These are phyloP conservation scores for Peucedramus taeniatus DNA, from an alignment of 2,113 vertebrate species.

Conservation along the genomic window DNA sequence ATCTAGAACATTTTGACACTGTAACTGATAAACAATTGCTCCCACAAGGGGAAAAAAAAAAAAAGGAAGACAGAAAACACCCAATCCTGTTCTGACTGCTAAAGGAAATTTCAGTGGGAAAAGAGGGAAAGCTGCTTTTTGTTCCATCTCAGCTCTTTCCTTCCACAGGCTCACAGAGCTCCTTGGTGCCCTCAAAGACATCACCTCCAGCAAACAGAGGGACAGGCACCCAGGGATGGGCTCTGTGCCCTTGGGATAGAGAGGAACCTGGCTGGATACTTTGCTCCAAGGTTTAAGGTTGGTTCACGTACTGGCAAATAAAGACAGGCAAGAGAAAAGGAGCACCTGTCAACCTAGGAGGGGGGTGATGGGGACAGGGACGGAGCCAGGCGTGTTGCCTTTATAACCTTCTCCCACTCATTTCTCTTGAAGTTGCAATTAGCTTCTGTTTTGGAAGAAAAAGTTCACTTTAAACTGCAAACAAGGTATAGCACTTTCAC, in stretches of 20 bases:
- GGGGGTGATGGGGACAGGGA: too few species aligned
- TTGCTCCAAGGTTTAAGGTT: background rate
- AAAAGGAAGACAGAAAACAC: background rate
- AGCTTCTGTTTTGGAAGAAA: background rate
- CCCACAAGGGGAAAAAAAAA: background rate
- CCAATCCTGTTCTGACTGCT: background rate
- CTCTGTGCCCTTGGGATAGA: background rate
- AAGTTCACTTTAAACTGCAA: background rate
- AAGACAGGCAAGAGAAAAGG: background rate
- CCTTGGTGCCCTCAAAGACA: background rate
- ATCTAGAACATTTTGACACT: background rate
- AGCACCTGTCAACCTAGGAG: background rate
- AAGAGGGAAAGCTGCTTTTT: background rate
- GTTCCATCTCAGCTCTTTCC: background rate
- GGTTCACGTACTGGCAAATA: background rate
- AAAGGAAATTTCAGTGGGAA: background rate
- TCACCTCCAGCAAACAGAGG: fast-evolving
- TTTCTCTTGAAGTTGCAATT: background rate
- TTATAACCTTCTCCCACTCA: background rate
- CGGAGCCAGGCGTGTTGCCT: background rate
- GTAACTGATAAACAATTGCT: background rate
- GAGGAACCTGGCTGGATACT: background rate
- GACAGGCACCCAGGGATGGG: background rate
- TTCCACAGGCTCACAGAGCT: background rate
- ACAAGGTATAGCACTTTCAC: background rate